phyloP scores from a whole-genome alignment of 1,140 invertebrate genomes.

The Lucilia cuprina region DNA sequence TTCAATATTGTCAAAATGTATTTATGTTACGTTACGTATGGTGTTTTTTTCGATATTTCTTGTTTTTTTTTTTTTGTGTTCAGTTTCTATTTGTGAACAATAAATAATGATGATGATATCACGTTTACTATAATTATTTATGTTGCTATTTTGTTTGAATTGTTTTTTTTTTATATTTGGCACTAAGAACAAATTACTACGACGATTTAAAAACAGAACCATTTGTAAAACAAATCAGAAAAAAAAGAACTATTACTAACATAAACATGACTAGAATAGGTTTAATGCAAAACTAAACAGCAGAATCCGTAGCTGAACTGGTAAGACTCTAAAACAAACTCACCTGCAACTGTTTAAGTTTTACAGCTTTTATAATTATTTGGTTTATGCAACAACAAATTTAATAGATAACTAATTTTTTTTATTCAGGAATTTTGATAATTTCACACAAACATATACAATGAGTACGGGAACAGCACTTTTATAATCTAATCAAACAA shows the following conservation, averaged over 20 bases:
- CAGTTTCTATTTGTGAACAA: neutral
- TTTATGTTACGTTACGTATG: neutral
- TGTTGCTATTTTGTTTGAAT: no score
- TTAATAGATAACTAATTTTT: neutral
- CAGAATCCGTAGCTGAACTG: no score
- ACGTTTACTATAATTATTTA: neutral
- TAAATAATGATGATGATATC: neutral
- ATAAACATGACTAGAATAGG: no score
- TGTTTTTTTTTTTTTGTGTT: neutral
- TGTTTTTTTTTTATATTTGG: neutral
- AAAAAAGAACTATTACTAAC: no score
- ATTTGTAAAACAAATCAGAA: no score
- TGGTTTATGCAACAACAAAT: neutral
- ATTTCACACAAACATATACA: neutral
- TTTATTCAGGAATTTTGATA: neutral
- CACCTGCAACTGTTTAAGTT: neutral
- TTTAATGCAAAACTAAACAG: no score
- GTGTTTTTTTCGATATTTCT: neutral
- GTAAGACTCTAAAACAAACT: neutral
- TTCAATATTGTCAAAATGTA: neutral
- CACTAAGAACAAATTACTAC: neutral
- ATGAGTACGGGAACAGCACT: neutral
- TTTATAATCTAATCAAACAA: slow-evolving; percentile 26
- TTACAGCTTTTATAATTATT: no score
- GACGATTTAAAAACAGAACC: neutral